These are phyloP conservation scores for Pseudotriccus pelzelni DNA, from an alignment of 2,797 vertebrate species.

Conservation along the genomic window DNA sequence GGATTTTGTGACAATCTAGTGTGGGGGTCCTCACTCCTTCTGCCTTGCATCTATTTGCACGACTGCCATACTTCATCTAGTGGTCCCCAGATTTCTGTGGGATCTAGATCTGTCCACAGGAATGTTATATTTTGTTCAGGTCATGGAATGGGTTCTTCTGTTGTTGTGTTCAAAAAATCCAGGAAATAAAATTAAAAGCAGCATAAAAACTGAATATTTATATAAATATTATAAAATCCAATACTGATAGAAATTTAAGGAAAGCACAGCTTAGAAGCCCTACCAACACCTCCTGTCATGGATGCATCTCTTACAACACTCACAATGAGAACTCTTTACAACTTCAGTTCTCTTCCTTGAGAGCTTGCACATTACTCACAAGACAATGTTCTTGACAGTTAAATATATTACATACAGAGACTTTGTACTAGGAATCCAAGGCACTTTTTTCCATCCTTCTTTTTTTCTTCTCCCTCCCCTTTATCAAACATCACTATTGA, in stretches of 20 bases:
- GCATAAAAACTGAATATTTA: neutral
- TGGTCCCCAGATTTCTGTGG: neutral
- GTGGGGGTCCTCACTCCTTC: neutral
- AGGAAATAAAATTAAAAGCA: neutral
- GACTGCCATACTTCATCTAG: neutral
- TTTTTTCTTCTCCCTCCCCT: neutral
- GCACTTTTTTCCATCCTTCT: neutral
- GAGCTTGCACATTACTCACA: neutral
- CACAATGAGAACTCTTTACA: neutral
- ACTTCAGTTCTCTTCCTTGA: slow-evolving; percentile 3
- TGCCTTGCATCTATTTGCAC: neutral
- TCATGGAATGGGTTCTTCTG: neutral
- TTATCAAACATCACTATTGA: slow-evolving; percentile 42
- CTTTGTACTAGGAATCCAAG: slow-evolving; percentile 16
- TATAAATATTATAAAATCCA: neutral
- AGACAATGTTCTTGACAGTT: slow-evolving; percentile 44
- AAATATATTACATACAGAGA: slow-evolving; percentile 18
- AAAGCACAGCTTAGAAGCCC: neutral
- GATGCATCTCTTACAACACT: neutral
- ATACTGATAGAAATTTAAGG: neutral
- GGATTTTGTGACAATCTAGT: neutral
- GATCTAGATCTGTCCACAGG: neutral
- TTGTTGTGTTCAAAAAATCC: neutral
- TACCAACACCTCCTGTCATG: neutral
- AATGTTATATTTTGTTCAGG: neutral